A percentile compares a stretch with the other conserved stretches of the same genome.
These are phyloP conservation scores for Drosophila arizonae DNA, from an alignment of 1,140 invertebrate species.

Conservation along the genomic window DNA sequence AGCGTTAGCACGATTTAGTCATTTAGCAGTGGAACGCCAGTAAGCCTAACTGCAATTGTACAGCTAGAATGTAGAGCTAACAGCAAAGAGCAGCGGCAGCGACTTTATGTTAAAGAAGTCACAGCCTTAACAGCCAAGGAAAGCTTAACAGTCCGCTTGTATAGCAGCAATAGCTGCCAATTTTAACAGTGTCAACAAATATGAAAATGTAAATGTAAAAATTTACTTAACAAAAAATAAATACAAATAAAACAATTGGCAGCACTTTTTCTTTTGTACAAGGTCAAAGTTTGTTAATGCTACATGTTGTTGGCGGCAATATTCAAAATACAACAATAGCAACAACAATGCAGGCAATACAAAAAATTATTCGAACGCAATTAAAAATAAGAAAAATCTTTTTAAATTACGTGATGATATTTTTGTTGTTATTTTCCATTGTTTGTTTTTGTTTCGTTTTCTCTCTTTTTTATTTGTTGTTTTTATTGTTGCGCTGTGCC, in stretches of 20 bases:
- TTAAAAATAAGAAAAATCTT: slow-evolving; percentile 54
- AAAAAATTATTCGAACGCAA: slow-evolving; percentile 27
- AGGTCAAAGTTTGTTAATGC: slow-evolving; percentile 69
- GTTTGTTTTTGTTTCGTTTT: slow-evolving; percentile 42
- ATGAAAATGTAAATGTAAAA: slow-evolving; percentile 2
- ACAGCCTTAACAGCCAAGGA: neutral
- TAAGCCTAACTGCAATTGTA: neutral
- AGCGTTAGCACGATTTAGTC: no score
- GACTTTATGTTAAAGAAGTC: no score
- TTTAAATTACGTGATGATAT: slow-evolving; percentile 61
- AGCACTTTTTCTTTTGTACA: slow-evolving; percentile 43
- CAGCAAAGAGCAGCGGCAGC: neutral
- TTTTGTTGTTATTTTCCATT: slow-evolving; percentile 21
- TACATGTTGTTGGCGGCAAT: neutral
- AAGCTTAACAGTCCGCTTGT: neutral
- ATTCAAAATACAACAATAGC: slow-evolving; percentile 5
- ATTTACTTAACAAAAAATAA: slow-evolving; percentile 2
- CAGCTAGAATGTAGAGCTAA: neutral
- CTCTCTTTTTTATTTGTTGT: slow-evolving; percentile 22
- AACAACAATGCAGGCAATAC: slow-evolving; percentile 18
- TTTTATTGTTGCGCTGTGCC: slow-evolving; percentile 51
- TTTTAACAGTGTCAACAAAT: slow-evolving; percentile 12
- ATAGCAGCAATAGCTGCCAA: neutral
- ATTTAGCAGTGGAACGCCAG: no score
- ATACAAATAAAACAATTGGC: slow-evolving; percentile 34